Percentiles rank a stretch among this genome's conserved stretches.
phyloP scores from a whole-genome alignment of 2,797 vertebrate species.

The Crotalus adamanteus region DNA sequence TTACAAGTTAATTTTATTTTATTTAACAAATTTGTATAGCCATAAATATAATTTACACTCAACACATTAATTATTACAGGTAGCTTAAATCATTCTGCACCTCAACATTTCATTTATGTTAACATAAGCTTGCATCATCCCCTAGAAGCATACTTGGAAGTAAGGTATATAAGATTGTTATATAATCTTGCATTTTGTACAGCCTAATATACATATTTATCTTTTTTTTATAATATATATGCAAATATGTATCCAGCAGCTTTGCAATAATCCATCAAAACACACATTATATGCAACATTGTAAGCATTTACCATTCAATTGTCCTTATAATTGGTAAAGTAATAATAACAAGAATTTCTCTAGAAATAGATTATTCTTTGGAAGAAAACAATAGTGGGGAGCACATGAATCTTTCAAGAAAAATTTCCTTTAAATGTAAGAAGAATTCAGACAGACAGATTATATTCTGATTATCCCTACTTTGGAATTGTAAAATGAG shows the following conservation, averaged over 20 bases:
- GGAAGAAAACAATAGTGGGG: background rate
- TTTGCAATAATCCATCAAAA: background rate
- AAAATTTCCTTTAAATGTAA: background rate
- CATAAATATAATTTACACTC: background rate
- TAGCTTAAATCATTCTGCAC: background rate
- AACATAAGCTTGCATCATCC: background rate
- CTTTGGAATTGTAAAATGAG: constrained; percentile 2
- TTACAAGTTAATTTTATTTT: background rate
- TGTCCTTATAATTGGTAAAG: background rate
- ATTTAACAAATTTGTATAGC: background rate
- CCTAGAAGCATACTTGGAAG: background rate
- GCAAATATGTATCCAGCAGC: background rate
- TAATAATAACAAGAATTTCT: background rate
- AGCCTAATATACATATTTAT: background rate
- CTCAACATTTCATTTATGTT: background rate
- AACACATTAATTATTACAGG: background rate
- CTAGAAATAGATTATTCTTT: background rate
- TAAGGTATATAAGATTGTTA: background rate
- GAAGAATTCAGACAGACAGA: background rate
- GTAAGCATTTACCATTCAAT: background rate
- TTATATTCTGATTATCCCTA: constrained; percentile 5
- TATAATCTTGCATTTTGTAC: background rate
- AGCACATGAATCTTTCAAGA: background rate
- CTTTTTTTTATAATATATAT: background rate
- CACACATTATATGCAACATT: background rate